Percentiles rank a stretch among this genome's conserved stretches.
phyloP scores from a whole-genome alignment of 2,888 invertebrate species.

The Arrhopalites spinosus region DNA sequence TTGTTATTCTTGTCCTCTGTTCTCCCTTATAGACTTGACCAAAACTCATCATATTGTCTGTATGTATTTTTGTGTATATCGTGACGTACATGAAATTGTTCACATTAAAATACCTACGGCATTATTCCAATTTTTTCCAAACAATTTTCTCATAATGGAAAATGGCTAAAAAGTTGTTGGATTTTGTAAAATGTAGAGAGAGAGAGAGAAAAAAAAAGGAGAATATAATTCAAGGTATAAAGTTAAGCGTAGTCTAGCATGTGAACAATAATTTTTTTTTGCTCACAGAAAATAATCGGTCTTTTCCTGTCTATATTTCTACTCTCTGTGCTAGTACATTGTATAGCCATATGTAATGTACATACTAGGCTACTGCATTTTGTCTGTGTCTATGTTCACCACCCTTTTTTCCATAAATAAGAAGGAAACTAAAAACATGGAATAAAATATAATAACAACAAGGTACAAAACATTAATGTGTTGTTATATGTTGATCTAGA shows the following conservation, averaged over 20 bases:
- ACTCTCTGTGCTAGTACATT: background rate
- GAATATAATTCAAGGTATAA: no score
- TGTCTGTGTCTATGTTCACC: background rate
- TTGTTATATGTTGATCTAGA: no score
- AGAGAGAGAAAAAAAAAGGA: no score
- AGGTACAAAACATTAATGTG: no score
- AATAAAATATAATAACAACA: background rate
- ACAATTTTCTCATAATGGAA: no score
- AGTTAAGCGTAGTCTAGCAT: background rate
- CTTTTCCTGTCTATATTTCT: constrained; percentile 24
- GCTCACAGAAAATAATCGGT: constrained; percentile 18
- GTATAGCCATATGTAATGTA: background rate
- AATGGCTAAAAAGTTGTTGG: no score
- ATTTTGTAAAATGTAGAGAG: no score
- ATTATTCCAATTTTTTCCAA: no score
- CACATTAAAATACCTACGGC: no score
- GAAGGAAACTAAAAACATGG: background rate
- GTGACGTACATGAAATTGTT: no score
- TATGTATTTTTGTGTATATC: no score
- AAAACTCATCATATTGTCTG: background rate
- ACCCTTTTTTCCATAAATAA: background rate
- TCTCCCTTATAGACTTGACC: background rate
- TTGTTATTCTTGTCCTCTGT: background rate
- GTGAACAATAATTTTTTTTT: constrained; percentile 16
- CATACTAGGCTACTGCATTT: background rate